phyloP scores from a whole-genome alignment of 2,113 vertebrate species.

The Axis porcinus region DNA sequence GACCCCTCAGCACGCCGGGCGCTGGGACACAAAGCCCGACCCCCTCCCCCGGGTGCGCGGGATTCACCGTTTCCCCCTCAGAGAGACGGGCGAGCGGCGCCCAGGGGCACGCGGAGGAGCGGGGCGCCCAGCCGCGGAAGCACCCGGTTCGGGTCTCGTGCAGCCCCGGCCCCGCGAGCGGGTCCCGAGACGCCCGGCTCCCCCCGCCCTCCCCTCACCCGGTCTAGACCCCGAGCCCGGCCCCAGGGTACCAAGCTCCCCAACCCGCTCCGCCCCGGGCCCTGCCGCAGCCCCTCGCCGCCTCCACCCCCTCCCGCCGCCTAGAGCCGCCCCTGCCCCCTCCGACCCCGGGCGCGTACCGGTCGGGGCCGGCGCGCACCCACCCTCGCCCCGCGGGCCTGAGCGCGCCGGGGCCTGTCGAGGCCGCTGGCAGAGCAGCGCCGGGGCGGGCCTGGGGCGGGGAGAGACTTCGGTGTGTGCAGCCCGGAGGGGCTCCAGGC shows the following conservation, averaged over 20 bases:
- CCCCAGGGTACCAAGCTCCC: too few species aligned
- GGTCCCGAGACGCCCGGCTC: not conserved
- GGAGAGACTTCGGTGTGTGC: not conserved
- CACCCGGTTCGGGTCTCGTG: too few species aligned
- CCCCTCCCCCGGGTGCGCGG: not conserved
- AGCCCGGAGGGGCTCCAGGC: not conserved
- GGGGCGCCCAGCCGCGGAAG: not conserved
- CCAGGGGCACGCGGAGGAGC: not conserved
- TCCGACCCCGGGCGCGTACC: not conserved
- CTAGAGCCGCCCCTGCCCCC: not conserved
- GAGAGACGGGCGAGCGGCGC: not conserved
- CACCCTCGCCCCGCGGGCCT: not conserved
- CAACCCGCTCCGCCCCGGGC: not conserved
- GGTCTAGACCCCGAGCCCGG: not conserved
- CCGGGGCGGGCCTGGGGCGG: not conserved
- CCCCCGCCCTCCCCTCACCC: not conserved
- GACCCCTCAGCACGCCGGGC: not conserved
- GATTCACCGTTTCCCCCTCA: not conserved
- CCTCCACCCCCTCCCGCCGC: not conserved
- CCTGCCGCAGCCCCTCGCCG: too few species aligned
- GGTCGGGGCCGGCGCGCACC: not conserved
- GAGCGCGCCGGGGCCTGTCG: not conserved
- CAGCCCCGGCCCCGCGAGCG: not conserved
- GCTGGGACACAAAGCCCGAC: not conserved
- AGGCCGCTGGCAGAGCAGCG: not conserved